Base-by-base conservation (phyloP, 2,113 vertebrate genomes). In the Hemiprocne comata region DNA sequence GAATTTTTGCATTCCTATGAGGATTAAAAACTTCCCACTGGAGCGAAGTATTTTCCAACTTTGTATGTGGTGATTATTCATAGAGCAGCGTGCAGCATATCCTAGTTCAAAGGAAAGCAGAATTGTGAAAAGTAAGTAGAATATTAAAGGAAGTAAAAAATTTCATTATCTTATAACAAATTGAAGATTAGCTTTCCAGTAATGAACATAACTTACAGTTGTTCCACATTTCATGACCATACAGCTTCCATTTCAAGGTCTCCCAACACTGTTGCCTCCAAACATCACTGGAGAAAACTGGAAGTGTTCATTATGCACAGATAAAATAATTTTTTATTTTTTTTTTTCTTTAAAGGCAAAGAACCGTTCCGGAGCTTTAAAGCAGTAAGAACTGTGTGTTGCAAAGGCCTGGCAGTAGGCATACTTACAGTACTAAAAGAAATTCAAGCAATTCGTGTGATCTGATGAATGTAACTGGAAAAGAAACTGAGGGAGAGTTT, bases 1-100 rank as follows among this genome's bases (percentile, higher is more conserved):
- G 65, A 95, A 94, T 93, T 97, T 95, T 96, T 89, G 53, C 94
- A 96, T 97, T 96, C 84, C 66, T 82, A 1, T 64, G 44, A 78
- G 76, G 93, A 95, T 96, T 95, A 91, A 91, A 96, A 94, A 28
- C 57, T 44, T 87, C 51, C 50, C n/a, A 40, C 36, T 81, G 36
- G 9, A 91, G 73, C 20, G 75, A 90, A 92, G 23, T 67, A 13
- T 87, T 95, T 95, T 82, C 61, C 38, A 72, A 42, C 70, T 71
- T 75, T 18, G 6, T 51, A 61, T 15, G 33, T 51, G 53, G 70
- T 58, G 44, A 70, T 89, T 89, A 69, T 85, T 89, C 44, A 38
- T 7, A 62, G 25, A 76, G 28, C 48, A 85, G n/a, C 50, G 89
- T 53, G n/a, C 54, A 85, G 54, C 61, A 85, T 15, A 79, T 57